Evolutionary conservation across 2,797 vertebrate species (phyloP).

Genomic region (Smutsia gigantea): DNA sequence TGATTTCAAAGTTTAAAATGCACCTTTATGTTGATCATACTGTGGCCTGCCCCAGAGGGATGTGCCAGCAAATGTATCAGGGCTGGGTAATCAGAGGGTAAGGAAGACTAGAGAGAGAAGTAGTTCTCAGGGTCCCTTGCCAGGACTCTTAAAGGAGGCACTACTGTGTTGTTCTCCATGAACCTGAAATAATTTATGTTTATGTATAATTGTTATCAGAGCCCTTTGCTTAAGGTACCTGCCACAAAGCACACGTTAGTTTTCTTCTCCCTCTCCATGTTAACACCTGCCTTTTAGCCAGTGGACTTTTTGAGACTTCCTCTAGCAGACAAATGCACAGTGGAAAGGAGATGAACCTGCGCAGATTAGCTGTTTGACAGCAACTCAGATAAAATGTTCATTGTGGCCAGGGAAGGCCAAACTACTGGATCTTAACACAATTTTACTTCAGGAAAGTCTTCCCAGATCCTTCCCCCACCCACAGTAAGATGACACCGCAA

Average conservation of each 20-base stretch:
- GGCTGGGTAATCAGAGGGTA: neutral
- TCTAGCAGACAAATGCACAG: neutral
- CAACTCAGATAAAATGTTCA: neutral
- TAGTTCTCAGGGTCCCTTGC: neutral
- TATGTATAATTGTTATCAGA: neutral
- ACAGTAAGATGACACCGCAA: neutral
- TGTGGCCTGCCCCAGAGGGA: neutral
- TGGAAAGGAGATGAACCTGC: neutral
- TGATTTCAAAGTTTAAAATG: neutral
- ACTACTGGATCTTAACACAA: neutral
- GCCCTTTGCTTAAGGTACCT: neutral
- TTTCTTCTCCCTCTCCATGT: neutral
- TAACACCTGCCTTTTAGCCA: neutral
- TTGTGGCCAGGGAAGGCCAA: neutral
- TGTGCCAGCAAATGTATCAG: neutral
- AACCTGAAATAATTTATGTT: neutral
- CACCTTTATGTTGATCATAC: neutral
- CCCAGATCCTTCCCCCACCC: neutral
- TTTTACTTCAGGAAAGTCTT: slow-evolving; percentile 6
- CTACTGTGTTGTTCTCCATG: neutral
- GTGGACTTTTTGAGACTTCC: neutral
- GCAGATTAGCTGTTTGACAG: neutral
- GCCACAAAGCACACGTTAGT: neutral
- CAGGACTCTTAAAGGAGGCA: neutral
- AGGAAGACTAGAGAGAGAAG: neutral